Conservation (phyloP, 23 tunicate species). For the Trididemnum nubilum region DNA sequence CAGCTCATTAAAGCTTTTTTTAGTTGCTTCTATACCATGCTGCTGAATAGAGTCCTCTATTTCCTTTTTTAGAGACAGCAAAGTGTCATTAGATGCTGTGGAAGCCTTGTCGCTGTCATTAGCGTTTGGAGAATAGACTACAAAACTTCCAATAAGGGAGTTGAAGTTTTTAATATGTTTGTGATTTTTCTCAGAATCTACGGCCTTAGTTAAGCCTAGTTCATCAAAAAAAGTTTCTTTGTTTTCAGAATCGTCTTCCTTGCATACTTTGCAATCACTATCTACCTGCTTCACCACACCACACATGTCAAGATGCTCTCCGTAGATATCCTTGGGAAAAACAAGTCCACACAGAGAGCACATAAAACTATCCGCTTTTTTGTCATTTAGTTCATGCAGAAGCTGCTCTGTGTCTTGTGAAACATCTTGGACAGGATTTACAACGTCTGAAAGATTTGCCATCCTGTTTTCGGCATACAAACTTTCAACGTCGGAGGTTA, state of each 20-base stretch:
- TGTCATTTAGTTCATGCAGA: neutral
- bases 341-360: slow-evolving; percentile 32
- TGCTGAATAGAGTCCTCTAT: slow-evolving; percentile 3
- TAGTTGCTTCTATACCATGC: slow-evolving; percentile 24
- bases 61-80: slow-evolving; percentile 4
- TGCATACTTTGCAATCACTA: slow-evolving; percentile 16
- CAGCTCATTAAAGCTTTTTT: slow-evolving; percentile 5
- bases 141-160: slow-evolving; percentile 20
- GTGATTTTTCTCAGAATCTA: neutral
- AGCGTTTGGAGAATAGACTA: neutral
- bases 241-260: neutral
- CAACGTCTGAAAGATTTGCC: neutral
- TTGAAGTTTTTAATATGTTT: neutral
- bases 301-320: slow-evolving; percentile 17
- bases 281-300: neutral
- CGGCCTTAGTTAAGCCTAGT: neutral
- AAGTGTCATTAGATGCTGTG: neutral
- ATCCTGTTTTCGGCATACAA: neutral
- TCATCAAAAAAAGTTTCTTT: neutral
- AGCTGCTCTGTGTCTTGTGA: neutral
- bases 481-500: slow-evolving; percentile 8
- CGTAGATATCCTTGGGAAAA: slow-evolving; percentile 3
- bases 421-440: neutral
- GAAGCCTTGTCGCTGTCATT: neutral
- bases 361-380: slow-evolving; percentile 24